Evolutionary conservation across 2,113 vertebrate genomes (phyloP).

Genomic region (Oxyura jamaicensis): DNA sequence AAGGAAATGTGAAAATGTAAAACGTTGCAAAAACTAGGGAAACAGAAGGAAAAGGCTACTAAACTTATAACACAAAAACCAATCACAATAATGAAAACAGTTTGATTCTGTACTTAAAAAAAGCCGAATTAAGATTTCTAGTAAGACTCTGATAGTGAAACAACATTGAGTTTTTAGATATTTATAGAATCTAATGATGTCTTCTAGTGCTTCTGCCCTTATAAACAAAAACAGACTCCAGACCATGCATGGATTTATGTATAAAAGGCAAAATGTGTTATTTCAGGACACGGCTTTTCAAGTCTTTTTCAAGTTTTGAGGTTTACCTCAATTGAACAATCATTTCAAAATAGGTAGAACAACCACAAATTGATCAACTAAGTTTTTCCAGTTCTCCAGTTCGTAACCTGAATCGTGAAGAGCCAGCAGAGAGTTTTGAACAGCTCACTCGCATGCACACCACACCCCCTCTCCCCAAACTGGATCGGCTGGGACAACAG

Average conservation of each 20-base stretch:
- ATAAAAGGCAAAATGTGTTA: background rate
- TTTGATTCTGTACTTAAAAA: background rate
- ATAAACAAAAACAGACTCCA: background rate
- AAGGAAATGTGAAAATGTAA: background rate
- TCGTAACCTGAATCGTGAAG: background rate
- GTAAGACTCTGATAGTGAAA: background rate
- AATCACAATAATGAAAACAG: background rate
- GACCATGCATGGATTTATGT: background rate
- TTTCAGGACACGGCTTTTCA: background rate
- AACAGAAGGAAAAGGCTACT: background rate
- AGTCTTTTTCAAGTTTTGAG: background rate
- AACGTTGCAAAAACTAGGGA: background rate
- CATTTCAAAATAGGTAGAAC: background rate
- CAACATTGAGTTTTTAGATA: background rate
- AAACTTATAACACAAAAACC: background rate
- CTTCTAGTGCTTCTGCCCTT: background rate
- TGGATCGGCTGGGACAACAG: background rate
- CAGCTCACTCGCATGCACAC: accelerated
- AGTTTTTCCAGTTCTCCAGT: background rate
- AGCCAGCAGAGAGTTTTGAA: background rate
- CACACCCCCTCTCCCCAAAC: background rate
- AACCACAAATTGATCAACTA: background rate
- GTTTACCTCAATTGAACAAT: background rate
- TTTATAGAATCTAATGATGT: background rate
- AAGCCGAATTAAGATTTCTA: background rate